Evolutionary conservation across 2,797 vertebrate species (phyloP), one percentile per base, ranked within the genome.

Genomic region (Gastrophryne carolinensis): DNA sequence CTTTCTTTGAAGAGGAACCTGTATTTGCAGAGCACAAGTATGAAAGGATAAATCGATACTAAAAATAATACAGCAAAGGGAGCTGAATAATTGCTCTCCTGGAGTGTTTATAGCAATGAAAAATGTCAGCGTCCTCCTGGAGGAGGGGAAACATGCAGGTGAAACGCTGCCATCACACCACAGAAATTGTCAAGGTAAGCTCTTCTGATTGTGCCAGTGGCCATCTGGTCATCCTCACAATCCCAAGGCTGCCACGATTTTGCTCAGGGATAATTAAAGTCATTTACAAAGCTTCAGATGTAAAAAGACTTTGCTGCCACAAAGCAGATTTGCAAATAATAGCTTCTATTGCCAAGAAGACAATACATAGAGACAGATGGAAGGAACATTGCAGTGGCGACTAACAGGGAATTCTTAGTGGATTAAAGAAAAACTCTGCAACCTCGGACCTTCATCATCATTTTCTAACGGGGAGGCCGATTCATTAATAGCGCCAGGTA

Each of bases 31-130:
- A 9, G 41, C 53, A 29, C 26, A 4, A 56, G 52, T 65, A 58
- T 49, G 56, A 66, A 72, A 21, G 5, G 1, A 52, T 62, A 21
- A 67, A 75, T 58, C 63, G 65, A 73, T 64, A 65, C 26, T 44
- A 54, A 56, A 73, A 63, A 65, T 32, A 65, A 74, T 30, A 58
- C 34, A 3, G 50, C 39, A 58, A 57, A 57, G 50, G 29, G 39
- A 74, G 21, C 19, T 26, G 35, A 58, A 67, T 75, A 75, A 75
- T 75, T 67, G 72, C 53, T 75, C 72, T 75, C 72, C 35, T 27
- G 72, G 49, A 66, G 53, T 37, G 10, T 66, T 57, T 54, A 67
- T 13, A n/a, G 29, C 29, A 49, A 52, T 21, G 54, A 47, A 54
- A 60, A 30, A 60, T 60, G 58, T n/a, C 53, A 60, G 53, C 66